Percentiles rank a stretch among this genome's conserved stretches.
Conservation (phyloP, 2,888 invertebrate species). For the Meteorus colon region DNA sequence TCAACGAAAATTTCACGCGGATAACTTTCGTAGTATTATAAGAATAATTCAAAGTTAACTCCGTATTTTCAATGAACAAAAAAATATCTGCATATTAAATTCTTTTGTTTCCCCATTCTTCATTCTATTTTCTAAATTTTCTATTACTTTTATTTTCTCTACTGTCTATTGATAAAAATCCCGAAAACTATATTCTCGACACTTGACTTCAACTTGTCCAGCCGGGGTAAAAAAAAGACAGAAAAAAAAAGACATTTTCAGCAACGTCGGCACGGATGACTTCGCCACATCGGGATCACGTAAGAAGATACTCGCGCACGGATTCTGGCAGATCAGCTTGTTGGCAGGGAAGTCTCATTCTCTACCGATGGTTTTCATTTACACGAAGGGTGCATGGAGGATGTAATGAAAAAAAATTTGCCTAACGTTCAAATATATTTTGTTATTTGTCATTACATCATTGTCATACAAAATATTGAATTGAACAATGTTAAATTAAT, state of each 20-base stretch:
- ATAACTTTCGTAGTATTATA: too few species aligned
- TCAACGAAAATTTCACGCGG: neutral
- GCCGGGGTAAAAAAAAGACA: conserved; percentile 36
- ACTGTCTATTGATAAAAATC: neutral
- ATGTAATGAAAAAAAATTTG: conserved; percentile 23
- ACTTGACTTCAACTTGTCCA: conserved; percentile 31
- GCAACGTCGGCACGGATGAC: conserved; percentile 69
- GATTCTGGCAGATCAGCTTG: conserved; percentile 73
- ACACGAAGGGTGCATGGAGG: conserved; percentile 69
- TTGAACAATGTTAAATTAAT: neutral
- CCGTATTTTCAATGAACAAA: too few species aligned
- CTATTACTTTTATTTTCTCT: neutral
- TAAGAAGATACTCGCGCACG: conserved; percentile 68
- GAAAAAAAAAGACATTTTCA: conserved; percentile 65
- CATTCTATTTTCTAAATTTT: neutral
- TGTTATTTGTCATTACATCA: neutral
- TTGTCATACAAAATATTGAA: neutral
- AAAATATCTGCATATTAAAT: neutral
- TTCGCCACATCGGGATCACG: conserved; percentile 64
- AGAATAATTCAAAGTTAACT: too few species aligned
- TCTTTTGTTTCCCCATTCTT: neutral
- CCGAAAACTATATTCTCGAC: conserved; percentile 16
- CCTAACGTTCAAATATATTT: neutral
- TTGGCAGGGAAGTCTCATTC: conserved; percentile 74
- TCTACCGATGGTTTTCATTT: conserved; percentile 72